Base-by-base conservation (phyloP, 2,797 vertebrate species). In the Darevskia mixta region DNA sequence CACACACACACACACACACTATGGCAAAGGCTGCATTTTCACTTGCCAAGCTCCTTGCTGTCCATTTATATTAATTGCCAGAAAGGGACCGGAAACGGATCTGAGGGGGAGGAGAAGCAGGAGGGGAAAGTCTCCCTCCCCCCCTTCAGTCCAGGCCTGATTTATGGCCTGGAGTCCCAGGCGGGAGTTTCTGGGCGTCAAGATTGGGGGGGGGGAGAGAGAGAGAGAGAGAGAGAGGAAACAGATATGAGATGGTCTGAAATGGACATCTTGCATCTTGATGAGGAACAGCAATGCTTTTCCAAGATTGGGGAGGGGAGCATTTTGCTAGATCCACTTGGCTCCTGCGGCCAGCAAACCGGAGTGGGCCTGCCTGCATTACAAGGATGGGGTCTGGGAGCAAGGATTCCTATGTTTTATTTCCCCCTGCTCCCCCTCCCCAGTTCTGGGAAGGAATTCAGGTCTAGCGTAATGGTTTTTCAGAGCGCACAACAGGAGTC, bases 21-120 rank as follows among this genome's bases (percentile, higher is more conserved):
- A 69, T 75, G 41, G 71, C 35, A 35, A 81, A 76, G 25, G 8
- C 78, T 76, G 78, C 9, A 32, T 67, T 89, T 85, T 32, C 79
- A 41, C 78, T 58, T 13, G 71, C 61, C 61, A 82, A 85, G 73
- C 23, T 5, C 79, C 1, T 69, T 58, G 45, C 58, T 64, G 78
- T 87, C 79, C 82, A 77, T 45, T 69, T 81, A 75, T 87, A 85
- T 87, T 85, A 82, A 90, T 85, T 61, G 78, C 83, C 49, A 75
- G 66, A 85, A 67, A 85, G 79, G 73, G 72, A 78, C 79, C 17
- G 82, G 78, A 87, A 85, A 85, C 38, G 11, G 71, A 82, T 61
- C 35, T 35, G 82, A 72, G 58, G 64, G 29, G 61, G 78, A 87
- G 43, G 49, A 82, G 43, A 81, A n/a, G 45, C 10, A 76, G 55